phyloP scores from a whole-genome alignment of 23 tunicate genomes.

The Halocynthia aurantium region DNA sequence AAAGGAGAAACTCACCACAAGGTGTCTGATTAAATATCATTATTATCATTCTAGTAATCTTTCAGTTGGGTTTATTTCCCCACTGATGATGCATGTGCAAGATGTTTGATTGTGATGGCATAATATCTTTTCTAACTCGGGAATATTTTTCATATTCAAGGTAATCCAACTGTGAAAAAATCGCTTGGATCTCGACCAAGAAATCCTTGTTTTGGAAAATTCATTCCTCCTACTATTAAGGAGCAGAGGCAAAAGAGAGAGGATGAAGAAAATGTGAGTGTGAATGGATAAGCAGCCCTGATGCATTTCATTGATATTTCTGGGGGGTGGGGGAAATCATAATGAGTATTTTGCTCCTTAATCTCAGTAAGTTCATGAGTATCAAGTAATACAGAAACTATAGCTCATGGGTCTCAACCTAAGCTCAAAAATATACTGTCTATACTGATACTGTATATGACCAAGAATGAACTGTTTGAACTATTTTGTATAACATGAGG shows the following conservation, averaged over 20 bases:
- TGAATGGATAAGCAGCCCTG: too few species aligned
- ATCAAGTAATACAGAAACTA: too few species aligned
- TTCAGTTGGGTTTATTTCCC: too few species aligned
- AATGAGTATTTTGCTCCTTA: neutral
- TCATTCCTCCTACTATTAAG: constrained; percentile 58
- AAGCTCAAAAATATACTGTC: too few species aligned
- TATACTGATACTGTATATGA: too few species aligned
- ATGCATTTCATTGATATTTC: neutral
- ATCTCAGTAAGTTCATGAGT: too few species aligned
- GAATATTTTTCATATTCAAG: neutral
- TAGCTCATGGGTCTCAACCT: too few species aligned
- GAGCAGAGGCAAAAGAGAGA: constrained; percentile 12
- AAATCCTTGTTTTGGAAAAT: constrained; percentile 72
- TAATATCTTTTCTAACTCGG: neutral
- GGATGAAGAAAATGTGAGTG: constrained; percentile 8
- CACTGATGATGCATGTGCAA: too few species aligned
- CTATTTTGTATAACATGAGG: too few species aligned
- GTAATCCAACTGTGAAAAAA: constrained; percentile 31
- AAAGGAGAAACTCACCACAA: constrained; percentile 49
- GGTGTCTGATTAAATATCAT: constrained; percentile 6
- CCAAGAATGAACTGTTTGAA: too few species aligned
- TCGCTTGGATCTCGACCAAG: constrained; percentile 83
- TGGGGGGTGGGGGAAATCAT: too few species aligned
- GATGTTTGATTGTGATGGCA: too few species aligned
- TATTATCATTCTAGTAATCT: neutral